Evolutionary conservation across 1,140 invertebrate genomes (phyloP).

Genomic region (Coelopa frigida): DNA sequence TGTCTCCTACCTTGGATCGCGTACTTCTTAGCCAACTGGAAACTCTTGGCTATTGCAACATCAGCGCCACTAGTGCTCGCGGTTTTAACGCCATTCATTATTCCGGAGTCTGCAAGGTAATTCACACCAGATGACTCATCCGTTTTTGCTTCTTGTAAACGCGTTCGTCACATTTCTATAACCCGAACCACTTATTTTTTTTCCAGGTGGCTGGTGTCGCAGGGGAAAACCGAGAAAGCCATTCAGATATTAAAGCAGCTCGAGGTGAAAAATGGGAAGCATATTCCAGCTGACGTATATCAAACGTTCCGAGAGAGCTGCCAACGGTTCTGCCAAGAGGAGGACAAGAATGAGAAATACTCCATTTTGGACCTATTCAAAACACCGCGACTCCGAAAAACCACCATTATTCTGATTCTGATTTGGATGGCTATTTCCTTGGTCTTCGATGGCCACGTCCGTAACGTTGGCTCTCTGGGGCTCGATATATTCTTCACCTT

Average conservation of each 20-base stretch:
- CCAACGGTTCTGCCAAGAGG: constrained; percentile 52
- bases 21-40: constrained; percentile 68
- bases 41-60: constrained; percentile 61
- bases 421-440: constrained; percentile 83
- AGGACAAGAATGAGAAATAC: constrained; percentile 58
- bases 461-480: constrained; percentile 73
- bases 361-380: constrained; percentile 70
- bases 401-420: constrained; percentile 64
- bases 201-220: constrained; percentile 72
- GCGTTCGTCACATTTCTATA: no score
- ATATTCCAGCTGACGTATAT: constrained; percentile 63
- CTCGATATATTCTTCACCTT: constrained; percentile 76
- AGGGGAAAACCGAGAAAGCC: constrained; percentile 70
- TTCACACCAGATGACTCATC: neutral
- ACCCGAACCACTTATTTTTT: constrained; percentile 1
- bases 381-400: constrained; percentile 59
- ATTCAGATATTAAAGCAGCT: constrained; percentile 68
- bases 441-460: constrained; percentile 79
- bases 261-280: constrained; percentile 65
- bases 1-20: constrained; percentile 76
- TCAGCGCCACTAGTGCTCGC: constrained; percentile 66
- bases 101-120: constrained; percentile 68
- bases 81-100: constrained; percentile 61
- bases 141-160: neutral
- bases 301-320: constrained; percentile 53